Evolutionary conservation across 2,113 vertebrate species (phyloP), one percentile per base, ranked within the genome.

Genomic region (Dicrurus megarhynchus): DNA sequence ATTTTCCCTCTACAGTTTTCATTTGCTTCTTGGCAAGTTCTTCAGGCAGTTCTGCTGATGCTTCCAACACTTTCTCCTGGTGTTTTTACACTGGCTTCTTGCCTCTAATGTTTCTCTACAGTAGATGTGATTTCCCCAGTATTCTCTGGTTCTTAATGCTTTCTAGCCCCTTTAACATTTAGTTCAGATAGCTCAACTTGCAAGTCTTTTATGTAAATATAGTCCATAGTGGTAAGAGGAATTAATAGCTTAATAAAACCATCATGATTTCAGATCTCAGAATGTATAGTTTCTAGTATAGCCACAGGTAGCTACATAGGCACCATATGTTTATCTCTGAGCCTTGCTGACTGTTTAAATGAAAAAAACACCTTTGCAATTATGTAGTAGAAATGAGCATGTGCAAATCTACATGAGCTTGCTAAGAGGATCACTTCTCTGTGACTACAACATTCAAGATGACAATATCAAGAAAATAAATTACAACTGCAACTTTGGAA

Each of bases 1-100:
- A 61, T 18, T 23, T 92, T 87, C 74, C 33, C 47, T 78, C 55
- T 70, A 15, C 79, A 79, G 9, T 92, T 94, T 94, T 83, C 52
- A n/a, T 35, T 78, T 84, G 52, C 23, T 80, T 85, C 61, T 90
- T 95, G 93, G 84, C 90, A 96, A 56, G 32, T 63, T 74, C 55
- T 68, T 61, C 77, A 87, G 55, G 59, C 77, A 19, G 13, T 89
- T 92, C 52, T 89, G 50, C 35, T 87, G 50, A 65, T 82, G 55
- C 56, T 93, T 94, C 63, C 79, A 94, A 8, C 3, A 7, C 80
- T 95, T 96, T 93, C 71, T 73, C 33, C 44, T 89, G 50, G 19
- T 75, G 28, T 49, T 95, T 84, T 74, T 59, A 5, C 41, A 23
- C 47, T 77, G 82, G 71, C 60, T 71, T 93, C 47, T 77, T 86